phyloP scores from a whole-genome alignment of 2,113 vertebrate species.

The Pteronura brasiliensis region DNA sequence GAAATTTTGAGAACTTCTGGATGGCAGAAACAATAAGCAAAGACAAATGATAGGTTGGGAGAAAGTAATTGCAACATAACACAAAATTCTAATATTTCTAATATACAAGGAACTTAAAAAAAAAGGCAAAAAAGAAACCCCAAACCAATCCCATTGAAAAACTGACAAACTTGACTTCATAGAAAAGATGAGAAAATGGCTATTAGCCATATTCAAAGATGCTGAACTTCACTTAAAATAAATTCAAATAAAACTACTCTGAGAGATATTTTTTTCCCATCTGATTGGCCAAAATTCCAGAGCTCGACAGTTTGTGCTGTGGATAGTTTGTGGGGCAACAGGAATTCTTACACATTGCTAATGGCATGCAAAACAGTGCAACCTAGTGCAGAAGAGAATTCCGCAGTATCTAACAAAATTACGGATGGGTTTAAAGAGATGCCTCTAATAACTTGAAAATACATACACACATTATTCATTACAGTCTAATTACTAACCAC shows the following conservation, averaged over 20 bases:
- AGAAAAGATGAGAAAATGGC: not conserved
- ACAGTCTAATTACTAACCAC: not conserved
- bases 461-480: not conserved
- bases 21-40: not conserved
- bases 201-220: not conserved
- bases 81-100: not conserved
- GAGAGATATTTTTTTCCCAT: not conserved
- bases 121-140: not conserved
- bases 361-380: not conserved
- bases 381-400: not conserved
- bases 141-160: not conserved
- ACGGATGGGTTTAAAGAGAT: not conserved
- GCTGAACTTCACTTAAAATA: not conserved
- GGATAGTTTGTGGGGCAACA: not conserved
- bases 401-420: not conserved
- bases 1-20: not conserved
- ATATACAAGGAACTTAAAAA: not conserved
- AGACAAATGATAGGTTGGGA: not conserved
- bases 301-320: not conserved
- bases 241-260: not conserved
- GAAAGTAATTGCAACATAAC: not conserved
- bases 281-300: not conserved
- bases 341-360: not conserved
- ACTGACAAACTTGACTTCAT: not conserved
- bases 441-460: not conserved